These are phyloP conservation scores for Rhinolophus ferrumequinum DNA, from an alignment of 2,113 vertebrate genomes.

Conservation along the genomic window DNA sequence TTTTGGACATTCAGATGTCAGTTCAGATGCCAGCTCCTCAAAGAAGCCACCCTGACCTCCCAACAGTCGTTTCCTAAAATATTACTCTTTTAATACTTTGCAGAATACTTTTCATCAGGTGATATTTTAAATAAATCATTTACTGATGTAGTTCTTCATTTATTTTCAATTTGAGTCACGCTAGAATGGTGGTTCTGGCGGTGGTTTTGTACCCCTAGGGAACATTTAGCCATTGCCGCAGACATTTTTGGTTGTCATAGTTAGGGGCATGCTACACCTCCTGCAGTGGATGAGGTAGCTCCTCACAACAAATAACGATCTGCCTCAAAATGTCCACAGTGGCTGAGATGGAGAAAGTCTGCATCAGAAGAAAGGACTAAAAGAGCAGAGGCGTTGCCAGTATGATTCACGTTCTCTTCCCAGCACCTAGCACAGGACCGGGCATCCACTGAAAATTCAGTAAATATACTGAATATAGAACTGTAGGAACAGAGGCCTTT, in stretches of 20 bases:
- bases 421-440: not conserved
- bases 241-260: not conserved
- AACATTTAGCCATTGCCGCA: not conserved
- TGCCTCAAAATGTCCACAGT: not conserved
- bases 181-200: not conserved
- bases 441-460: not conserved
- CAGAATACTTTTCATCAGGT: not conserved
- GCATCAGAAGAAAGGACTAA: not conserved
- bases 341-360: not conserved
- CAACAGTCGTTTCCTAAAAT: not conserved
- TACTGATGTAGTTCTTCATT: conserved; percentile 5
- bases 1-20: not conserved
- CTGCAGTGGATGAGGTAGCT: not conserved
- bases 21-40: not conserved
- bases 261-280: not conserved
- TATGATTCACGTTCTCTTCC: not conserved
- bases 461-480: not conserved
- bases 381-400: not conserved
- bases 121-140: not conserved
- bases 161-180: not conserved
- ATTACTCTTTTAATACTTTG: not conserved
- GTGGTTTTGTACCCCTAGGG: not conserved
- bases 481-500: not conserved
- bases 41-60: not conserved
- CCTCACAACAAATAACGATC: not conserved